Conservation (phyloP, 2,113 vertebrate genomes). For the Hippocampus mohnikei region DNA sequence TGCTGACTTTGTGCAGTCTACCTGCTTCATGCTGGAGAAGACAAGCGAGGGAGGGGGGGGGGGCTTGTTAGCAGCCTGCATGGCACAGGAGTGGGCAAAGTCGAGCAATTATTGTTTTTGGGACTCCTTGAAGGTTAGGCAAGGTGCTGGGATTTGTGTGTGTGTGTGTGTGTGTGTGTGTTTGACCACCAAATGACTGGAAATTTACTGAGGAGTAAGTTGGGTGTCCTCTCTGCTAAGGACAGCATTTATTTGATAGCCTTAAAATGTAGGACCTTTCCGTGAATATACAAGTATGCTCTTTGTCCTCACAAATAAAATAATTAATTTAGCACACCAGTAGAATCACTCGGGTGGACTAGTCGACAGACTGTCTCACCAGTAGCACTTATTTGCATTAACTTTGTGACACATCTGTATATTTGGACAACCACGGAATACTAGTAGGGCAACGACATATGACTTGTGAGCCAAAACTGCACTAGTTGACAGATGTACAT, state of each 20-base stretch:
- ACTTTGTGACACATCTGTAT: no score
- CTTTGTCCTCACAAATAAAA: neutral
- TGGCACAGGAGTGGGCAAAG: constrained; percentile 29
- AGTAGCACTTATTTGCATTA: no score
- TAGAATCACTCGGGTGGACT: neutral
- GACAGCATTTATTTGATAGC: neutral
- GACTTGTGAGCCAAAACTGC: no score
- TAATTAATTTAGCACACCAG: no score
- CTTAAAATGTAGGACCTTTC: neutral
- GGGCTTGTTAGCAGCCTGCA: constrained; percentile 8
- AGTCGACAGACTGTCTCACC: no score
- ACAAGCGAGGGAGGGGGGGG: constrained; percentile 4
- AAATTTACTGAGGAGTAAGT: constrained; percentile 73
- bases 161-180: no score
- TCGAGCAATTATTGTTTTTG: constrained; percentile 30
- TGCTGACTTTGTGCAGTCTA: constrained; percentile 59
- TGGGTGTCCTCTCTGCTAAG: constrained; percentile 34
- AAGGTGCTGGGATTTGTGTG: constrained; percentile 21
- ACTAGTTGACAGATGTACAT: no score
- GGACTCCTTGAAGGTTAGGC: constrained; percentile 38
- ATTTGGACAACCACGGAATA: no score
- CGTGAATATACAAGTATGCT: neutral
- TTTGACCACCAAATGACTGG: constrained; percentile 69
- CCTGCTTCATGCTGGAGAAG: constrained; percentile 27
- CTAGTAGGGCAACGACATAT: no score